Evolutionary conservation across 2,888 invertebrate genomes (phyloP).

Genomic region (Barypeithes pellucidus): DNA sequence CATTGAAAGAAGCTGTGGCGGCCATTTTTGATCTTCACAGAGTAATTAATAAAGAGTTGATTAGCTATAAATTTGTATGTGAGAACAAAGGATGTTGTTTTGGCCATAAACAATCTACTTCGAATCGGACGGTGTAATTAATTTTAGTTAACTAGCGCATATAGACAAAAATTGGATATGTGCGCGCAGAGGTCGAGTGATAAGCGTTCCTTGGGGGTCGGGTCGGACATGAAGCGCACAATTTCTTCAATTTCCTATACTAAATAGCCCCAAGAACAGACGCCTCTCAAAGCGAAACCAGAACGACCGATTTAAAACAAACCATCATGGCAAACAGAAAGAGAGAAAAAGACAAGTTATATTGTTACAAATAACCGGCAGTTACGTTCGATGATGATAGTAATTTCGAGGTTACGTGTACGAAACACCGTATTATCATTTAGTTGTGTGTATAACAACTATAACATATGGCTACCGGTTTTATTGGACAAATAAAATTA

Average conservation of each 20-base stretch:
- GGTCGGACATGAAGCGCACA: too few species aligned
- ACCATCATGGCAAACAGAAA: slow-evolving; percentile 30
- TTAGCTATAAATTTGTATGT: slow-evolving; percentile 51
- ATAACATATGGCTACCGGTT: slow-evolving; percentile 53
- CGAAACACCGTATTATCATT: slow-evolving; percentile 51
- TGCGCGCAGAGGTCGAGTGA: too few species aligned
- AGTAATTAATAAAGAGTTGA: slow-evolving; percentile 54
- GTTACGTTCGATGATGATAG: slow-evolving; percentile 50
- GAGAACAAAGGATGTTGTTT: slow-evolving; percentile 45
- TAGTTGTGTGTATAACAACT: slow-evolving; percentile 53
- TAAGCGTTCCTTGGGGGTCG: too few species aligned
- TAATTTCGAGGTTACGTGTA: slow-evolving; percentile 55
- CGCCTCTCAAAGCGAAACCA: background rate
- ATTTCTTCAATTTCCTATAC: too few species aligned
- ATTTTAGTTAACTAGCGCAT: background rate
- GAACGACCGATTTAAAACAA: slow-evolving; percentile 19
- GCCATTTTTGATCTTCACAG: slow-evolving; percentile 53
- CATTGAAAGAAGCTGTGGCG: slow-evolving; percentile 55
- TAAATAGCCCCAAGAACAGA: too few species aligned
- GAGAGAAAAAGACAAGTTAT: slow-evolving; percentile 48
- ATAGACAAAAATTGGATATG: too few species aligned
- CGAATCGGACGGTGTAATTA: background rate
- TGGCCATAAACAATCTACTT: slow-evolving; percentile 16
- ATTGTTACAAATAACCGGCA: slow-evolving; percentile 48
- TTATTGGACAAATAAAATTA: slow-evolving; percentile 35